Base-by-base conservation (phyloP, 2,888 invertebrate genomes). In the Andrena minutula region DNA sequence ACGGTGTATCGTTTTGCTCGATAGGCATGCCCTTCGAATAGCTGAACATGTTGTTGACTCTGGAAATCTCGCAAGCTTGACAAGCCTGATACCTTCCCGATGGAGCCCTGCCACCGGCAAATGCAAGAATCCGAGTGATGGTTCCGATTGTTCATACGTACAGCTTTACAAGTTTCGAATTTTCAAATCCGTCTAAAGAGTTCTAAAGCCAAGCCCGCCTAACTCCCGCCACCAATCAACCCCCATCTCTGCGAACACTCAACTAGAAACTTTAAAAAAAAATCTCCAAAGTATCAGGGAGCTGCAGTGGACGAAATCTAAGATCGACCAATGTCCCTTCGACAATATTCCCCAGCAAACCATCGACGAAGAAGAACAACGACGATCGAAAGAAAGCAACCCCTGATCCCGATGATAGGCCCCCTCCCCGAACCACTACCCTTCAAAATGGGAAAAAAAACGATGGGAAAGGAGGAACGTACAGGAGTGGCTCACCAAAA, bases 1-100 rank as follows among this genome's bases (percentile, higher is more conserved):
- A 41, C 73, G 56, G 35, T 26, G 73, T 77, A 68, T 81, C 74
- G 64, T 66, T 41, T 58, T 84, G 79, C 66, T 47, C 47, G 58
- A 58, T 78, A 71, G 26, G 28, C 20, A 20, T 4, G 35, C 35
- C 28, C 20, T 16, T 53, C 28, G 20, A 66, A 28, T 78, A 66
- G 35, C 53, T 47, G 61, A 51, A 47, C 20, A 49, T 28, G 20
- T 12, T 23, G 30, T 12, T 23, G 26, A 23, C 20, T 12, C n/a
- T 20, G 49, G 56, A 41, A 63, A 26, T 41, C 63, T 30, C 4
- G 2, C 8, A 30, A 10, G 16, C 63, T n/a, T 63, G 63, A 63
- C 63, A 47, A 30, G 28, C 35, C 23, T 70, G 75, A 71, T 53
- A 71, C 26, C 53, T 58, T 58, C 12, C 16, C 47, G 20, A 10